Conservation (phyloP, 2,113 vertebrate genomes). For the Chaetodon trifascialis region DNA sequence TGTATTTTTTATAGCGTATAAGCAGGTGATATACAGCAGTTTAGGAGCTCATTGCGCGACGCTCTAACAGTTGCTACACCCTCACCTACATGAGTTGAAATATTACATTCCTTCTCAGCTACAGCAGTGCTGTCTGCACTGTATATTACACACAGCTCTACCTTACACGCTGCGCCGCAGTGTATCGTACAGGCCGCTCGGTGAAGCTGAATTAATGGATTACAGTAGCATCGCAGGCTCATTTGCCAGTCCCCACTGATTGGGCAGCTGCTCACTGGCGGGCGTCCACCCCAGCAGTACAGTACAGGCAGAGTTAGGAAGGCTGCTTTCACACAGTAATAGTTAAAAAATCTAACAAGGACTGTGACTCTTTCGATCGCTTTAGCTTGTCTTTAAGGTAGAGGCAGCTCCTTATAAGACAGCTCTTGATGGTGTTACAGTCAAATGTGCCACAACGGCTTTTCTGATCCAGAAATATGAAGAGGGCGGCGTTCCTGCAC, state of each 20-base stretch:
- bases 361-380: no score
- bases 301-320: background rate
- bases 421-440: no score
- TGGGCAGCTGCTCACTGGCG: conserved; percentile 78
- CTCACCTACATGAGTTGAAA: background rate
- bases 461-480: no score
- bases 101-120: conserved; percentile 9
- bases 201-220: conserved; percentile 75
- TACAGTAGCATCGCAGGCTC: conserved; percentile 55
- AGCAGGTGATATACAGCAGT: background rate
- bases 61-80: background rate
- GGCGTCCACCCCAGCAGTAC: conserved; percentile 43
- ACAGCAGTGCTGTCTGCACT: background rate
- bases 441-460: no score
- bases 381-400: no score
- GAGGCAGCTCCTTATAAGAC: no score
- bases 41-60: background rate
- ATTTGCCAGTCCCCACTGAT: conserved; percentile 61
- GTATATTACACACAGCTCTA: background rate
- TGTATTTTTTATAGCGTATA: no score
- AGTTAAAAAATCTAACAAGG: no score
- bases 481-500: no score
- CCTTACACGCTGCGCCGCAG: background rate
- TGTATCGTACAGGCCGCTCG: conserved; percentile 34
- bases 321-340: no score